Percentiles rank a stretch among this genome's conserved stretches.
These are phyloP conservation scores for Scelioninae gen. 2 DNA, from an alignment of 2,888 invertebrate species.

Conservation along the genomic window DNA sequence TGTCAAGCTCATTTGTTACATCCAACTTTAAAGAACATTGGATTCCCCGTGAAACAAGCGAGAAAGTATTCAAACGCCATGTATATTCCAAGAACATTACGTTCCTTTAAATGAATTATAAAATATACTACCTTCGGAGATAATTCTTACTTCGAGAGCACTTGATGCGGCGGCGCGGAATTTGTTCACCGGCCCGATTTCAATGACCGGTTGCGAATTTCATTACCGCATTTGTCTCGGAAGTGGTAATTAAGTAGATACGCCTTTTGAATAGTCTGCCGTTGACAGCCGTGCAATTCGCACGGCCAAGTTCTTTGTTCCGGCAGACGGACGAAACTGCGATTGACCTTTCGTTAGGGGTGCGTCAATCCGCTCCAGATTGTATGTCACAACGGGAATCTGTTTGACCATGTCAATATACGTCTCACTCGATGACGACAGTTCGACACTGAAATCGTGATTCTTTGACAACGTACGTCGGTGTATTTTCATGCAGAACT, in stretches of 20 bases:
- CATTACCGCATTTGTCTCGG: background rate
- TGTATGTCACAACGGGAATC: slow-evolving; percentile 59
- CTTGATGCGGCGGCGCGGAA: background rate
- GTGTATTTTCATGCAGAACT: background rate
- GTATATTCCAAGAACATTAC: slow-evolving; percentile 18
- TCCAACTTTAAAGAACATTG: slow-evolving; percentile 32
- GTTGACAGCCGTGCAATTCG: slow-evolving; percentile 48
- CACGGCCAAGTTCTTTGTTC: slow-evolving; percentile 14
- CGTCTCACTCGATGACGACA: slow-evolving; percentile 27
- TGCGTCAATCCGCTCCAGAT: slow-evolving; percentile 57
- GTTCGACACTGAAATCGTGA: slow-evolving; percentile 30
- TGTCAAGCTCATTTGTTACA: slow-evolving; percentile 49
- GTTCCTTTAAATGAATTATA: slow-evolving; percentile 37
- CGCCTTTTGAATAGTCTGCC: slow-evolving; percentile 50
- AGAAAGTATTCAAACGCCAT: slow-evolving; percentile 29
- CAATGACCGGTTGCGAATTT: background rate
- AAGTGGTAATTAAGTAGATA: slow-evolving; percentile 39
- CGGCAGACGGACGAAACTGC: slow-evolving; percentile 15
- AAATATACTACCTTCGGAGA: background rate
- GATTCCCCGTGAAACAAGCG: slow-evolving; percentile 5
- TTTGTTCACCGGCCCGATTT: background rate
- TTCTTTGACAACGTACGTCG: slow-evolving; percentile 29
- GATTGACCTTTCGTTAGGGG: slow-evolving; percentile 27
- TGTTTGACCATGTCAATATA: slow-evolving; percentile 57
- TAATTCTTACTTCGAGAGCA: background rate